Base-by-base conservation (phyloP, 1,140 invertebrate genomes). In the Globodera ellingtonae region DNA sequence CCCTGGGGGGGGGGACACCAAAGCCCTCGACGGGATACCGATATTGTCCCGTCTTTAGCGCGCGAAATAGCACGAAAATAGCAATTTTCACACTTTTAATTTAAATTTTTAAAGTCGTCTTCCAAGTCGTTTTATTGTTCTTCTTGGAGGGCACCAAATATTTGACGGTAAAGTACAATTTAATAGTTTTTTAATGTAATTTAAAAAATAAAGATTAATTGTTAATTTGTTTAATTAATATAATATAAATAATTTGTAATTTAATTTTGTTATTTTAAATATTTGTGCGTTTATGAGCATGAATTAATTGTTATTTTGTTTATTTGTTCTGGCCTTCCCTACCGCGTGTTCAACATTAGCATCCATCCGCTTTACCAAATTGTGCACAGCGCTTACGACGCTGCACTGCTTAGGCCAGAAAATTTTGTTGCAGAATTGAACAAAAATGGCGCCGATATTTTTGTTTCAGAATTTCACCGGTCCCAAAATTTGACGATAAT, bases 341-440 rank as follows among this genome's bases (percentile, higher is more conserved):
- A 75, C 75, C 50, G 74, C 35, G 82, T 83, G 24, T 8, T 35
- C 21, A 73, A n/a, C 47, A 83, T 83, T 46, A 56, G 21, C 52
- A 78, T 83, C 62, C 82, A 83, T 66, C 74, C 48, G 56, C 47
- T 83, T 15, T 83, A 83, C 62, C 81, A 83, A 56, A 73, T 83
- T 56, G 15, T 84, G 52, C 21, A 71, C 21, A 72, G 66, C 59
- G 81, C 81, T 69, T 83, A 83, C 75, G 82, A 83, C 66, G 72
- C 81, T 59, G 82, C 82, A 59, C 71, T 83, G 35, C 24, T 83
- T 52, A 83, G 74, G 74, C 67, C 24, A 62, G 15, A 67, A 48
- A 71, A 52, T 52, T 75, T 24, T 79, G 13, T 24, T 4, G 21
- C 6, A 13, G 0, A 65, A 48, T 4, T 4, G 2, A 46, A 46